Evolutionary conservation across 2,888 invertebrate species (phyloP).

Genomic region (Polyploca ridens): DNA sequence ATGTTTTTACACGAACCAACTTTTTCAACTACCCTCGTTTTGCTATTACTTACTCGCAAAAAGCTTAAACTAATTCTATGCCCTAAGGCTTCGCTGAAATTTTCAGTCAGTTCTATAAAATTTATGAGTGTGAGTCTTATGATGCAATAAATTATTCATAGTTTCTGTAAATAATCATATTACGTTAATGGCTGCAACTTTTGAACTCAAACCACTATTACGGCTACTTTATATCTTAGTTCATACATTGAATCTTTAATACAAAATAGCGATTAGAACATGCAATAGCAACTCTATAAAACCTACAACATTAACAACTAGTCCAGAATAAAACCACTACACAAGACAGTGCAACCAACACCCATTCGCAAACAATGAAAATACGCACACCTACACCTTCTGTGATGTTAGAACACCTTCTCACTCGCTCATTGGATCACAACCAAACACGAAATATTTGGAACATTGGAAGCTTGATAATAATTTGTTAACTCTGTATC

Average conservation of each 20-base stretch:
- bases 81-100: constrained; percentile 31
- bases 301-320: constrained; percentile 53
- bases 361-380: constrained; percentile 36
- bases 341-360: constrained; percentile 43
- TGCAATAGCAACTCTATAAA: constrained; percentile 36
- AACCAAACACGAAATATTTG: no score
- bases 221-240: no score
- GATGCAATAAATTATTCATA: constrained; percentile 5
- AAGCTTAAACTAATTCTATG: constrained; percentile 45
- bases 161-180: not conserved
- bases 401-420: constrained; percentile 20
- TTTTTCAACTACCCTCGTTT: constrained; percentile 47
- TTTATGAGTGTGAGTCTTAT: not conserved
- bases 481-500: not conserved
- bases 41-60: constrained; percentile 46
- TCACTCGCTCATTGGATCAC: not conserved
- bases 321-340: constrained; percentile 46
- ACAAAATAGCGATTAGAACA: constrained; percentile 23
- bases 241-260: no score
- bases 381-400: constrained; percentile 31
- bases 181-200: no score
- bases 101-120: constrained; percentile 12
- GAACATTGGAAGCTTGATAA: no score
- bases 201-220: no score
- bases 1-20: constrained; percentile 44